Evolutionary conservation across 1,140 invertebrate genomes (phyloP), one percentile per base, ranked within the genome.

Genomic region (Rhopalosiphum padi): DNA sequence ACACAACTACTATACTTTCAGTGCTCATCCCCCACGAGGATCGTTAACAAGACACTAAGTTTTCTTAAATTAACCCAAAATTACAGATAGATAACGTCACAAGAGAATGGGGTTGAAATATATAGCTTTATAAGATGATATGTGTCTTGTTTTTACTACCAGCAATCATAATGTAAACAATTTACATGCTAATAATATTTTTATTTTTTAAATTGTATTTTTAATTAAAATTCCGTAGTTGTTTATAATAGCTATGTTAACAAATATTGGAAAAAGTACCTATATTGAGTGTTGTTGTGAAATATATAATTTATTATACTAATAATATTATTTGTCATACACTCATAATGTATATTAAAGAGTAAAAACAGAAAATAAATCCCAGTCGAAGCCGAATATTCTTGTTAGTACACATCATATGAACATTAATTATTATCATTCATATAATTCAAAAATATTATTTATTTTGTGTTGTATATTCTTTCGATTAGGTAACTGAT

Each of bases 21-120:
- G n/a, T 37, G 87, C 51, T 15, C 88, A 55, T 83, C 35, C 51
- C 48, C 88, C 35, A n/a, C 48, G 88, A 89, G 48, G 2, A 89
- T 37, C n/a, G 87, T 89, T 89, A 89, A 89, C 48, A 53, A 51
- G 53, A 46, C 48, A 7, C 48, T n/a, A 35, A 89, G 48, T 89
- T 89, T 89, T 55, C 88, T 55, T 37, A 55, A 55, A 89, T 89
- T 89, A 89, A 89, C 88, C 51, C 88, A 37, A 89, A 89, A 89
- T 89, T 89, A 89, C 88, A 89, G 88, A 89, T 41, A 89, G 88
- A 89, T 89, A 89, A 89, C 11, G 51, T 55, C n/a, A 37, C 51
- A 23, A 37, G 51, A 41, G 37, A 89, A 55, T 25, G 35, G 22
- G 87, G 88, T 89, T 35, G 22, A 89, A 55, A 89, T 89, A 55